Conservation (phyloP, 30 jellyfish, hydroid and myxozoan genomes). For the Rhopilema esculentum region DNA sequence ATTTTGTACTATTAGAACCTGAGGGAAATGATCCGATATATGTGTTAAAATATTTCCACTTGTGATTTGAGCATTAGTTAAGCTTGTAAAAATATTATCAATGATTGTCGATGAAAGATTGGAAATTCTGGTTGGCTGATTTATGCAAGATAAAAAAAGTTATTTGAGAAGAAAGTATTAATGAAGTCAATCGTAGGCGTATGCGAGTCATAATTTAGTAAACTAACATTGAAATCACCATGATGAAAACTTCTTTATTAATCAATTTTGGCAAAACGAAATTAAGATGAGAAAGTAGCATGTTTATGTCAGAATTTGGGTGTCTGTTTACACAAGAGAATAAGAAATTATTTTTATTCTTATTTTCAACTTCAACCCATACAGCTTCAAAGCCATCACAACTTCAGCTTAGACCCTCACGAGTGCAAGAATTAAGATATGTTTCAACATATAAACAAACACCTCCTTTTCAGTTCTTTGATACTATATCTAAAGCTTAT, state of each 20-base stretch:
- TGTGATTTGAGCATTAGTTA: constrained; percentile 3
- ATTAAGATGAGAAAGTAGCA: no score
- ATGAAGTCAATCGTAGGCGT: constrained; percentile 9
- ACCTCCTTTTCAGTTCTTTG: not conserved
- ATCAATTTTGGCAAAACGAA: not conserved
- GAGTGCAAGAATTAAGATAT: not conserved
- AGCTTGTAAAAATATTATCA: constrained; percentile 15
- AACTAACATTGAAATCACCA: constrained; percentile 8
- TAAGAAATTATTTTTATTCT: not conserved
- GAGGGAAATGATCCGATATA: no score
- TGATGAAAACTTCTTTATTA: not conserved
- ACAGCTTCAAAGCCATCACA: not conserved
- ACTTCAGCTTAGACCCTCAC: not conserved
- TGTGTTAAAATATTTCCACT: no score
- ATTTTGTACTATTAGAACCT: no score
- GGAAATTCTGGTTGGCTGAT: constrained; percentile 13
- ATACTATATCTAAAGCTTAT: constrained; percentile 11
- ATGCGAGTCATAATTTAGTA: constrained; percentile 26
- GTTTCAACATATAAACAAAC: constrained; percentile 16
- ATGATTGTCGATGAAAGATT: constrained; percentile 9
- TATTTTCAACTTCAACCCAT: not conserved
- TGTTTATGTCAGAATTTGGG: not conserved
- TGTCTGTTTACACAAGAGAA: not conserved
- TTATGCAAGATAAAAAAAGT: not conserved
- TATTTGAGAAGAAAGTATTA: constrained; percentile 2